Base-by-base conservation (phyloP, 2,797 vertebrate species). In the Pempheris klunzingeri region DNA sequence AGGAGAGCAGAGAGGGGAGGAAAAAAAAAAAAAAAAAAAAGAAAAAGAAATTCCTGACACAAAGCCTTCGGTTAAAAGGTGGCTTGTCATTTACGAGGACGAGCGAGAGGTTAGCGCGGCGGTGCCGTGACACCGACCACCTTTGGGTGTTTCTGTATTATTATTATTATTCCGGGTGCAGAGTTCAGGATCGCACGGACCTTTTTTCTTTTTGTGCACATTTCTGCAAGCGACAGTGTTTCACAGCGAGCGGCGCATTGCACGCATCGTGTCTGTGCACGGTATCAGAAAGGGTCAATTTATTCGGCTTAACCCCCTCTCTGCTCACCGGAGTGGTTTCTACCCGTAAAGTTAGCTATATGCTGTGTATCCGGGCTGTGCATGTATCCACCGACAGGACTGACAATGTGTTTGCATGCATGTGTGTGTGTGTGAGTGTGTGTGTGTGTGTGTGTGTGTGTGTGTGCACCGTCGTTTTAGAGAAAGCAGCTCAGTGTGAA, bases 11-110 rank as follows among this genome's bases (percentile, higher is more conserved):
- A 32, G 30, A 6, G 6, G 6, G 30, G 30, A 32, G 30, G n/a
- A n/a, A n/a, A n/a, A n/a, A n/a, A n/a, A n/a, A n/a, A n/a, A n/a
- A n/a, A n/a, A n/a, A n/a, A n/a, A 41, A 47, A 47, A 52, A 28
- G 57, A 70, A 28, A 72, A 46, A 84, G 55, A 76, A 84, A 86
- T 88, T 88, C 80, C 90, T 95, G 92, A 95, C 96, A 97, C 97
- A 97, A 98, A 97, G 96, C 96, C 92, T 88, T 91, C 95, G 96
- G 96, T 95, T 95, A 92, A 86, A 95, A 96, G 96, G 96, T 95
- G 96, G 95, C 96, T 95, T 95, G 96, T 96, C 96, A 96, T 94
- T 94, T 93, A 91, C 94, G 93, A 86, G 94, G 91, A 90, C 92
- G 94, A 93, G 90, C 94, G 79, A 77, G 89, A 90, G 94, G 94